These are phyloP conservation scores for Crocuta crocuta DNA, from an alignment of 2,113 vertebrate species.

Conservation along the genomic window DNA sequence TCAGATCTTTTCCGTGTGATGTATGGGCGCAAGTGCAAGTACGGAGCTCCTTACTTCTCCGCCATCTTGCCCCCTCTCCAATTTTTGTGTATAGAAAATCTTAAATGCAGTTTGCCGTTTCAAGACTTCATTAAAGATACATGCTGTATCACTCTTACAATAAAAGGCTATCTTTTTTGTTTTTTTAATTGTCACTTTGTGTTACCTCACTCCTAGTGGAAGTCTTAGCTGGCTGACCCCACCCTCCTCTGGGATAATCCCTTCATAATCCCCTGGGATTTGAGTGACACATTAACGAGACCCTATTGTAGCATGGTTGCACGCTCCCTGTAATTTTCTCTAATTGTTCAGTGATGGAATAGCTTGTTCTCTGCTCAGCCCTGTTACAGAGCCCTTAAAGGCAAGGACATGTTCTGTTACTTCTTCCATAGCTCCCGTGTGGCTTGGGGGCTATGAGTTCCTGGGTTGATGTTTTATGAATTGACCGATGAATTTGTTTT, in stretches of 20 bases:
- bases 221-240: not conserved
- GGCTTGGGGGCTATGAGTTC: not conserved
- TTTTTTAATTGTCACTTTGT: not conserved
- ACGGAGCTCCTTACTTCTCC: no score
- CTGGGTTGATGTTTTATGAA: not conserved
- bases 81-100: not conserved
- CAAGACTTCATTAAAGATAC: not conserved
- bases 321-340: not conserved
- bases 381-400: not conserved
- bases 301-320: accelerated
- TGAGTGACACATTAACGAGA: not conserved
- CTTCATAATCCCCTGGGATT: not conserved
- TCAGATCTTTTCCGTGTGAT: no score
- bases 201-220: not conserved
- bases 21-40: no score
- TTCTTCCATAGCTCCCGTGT: not conserved
- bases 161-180: not conserved
- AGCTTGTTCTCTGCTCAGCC: not conserved
- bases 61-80: no score
- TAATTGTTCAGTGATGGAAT: not conserved
- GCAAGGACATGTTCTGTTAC: not conserved
- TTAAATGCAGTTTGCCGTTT: not conserved
- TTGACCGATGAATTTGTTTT: not conserved
- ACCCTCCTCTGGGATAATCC: not conserved
- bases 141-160: not conserved